Percentiles rank a stretch among this genome's conserved stretches.
Conservation (phyloP, 2,797 vertebrate species). For the Meda fulgida region DNA sequence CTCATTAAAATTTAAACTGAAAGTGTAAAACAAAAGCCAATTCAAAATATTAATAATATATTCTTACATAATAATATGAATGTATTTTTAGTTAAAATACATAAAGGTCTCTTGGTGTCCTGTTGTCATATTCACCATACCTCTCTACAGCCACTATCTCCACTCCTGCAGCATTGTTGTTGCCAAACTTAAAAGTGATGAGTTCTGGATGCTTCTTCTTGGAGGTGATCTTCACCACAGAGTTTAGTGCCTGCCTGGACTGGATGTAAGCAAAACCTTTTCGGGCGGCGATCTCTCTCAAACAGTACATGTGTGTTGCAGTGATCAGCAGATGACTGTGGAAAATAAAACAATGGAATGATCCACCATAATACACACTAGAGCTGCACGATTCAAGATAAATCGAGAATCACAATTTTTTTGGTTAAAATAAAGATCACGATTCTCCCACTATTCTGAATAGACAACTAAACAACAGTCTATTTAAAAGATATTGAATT, state of each 20-base stretch:
- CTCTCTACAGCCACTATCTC: slow-evolving; percentile 96
- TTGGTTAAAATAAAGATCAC: not conserved
- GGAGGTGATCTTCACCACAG: slow-evolving; percentile 98
- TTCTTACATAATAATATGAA: not conserved
- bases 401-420: not conserved
- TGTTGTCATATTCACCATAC: slow-evolving; percentile 69
- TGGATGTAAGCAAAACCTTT: slow-evolving; percentile 98
- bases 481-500: not conserved
- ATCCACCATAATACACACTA: not conserved
- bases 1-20: not conserved
- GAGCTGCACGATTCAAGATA: not conserved
- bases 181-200: slow-evolving; percentile 98
- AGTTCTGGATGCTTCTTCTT: slow-evolving; percentile 99
- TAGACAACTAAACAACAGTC: no score
- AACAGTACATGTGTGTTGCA: slow-evolving; percentile 97
- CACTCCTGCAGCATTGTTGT: slow-evolving; percentile 89
- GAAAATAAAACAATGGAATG: not conserved
- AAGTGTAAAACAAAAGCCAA: not conserved
- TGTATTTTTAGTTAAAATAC: not conserved
- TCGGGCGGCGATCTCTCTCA: slow-evolving; percentile 92
- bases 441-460: not conserved
- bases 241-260: slow-evolving; percentile 94
- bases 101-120: not conserved
- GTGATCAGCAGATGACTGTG: slow-evolving; percentile 92
- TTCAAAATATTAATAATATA: not conserved